These are phyloP conservation scores for Bradypus variegatus DNA, from an alignment of 2,797 vertebrate genomes.

Conservation along the genomic window DNA sequence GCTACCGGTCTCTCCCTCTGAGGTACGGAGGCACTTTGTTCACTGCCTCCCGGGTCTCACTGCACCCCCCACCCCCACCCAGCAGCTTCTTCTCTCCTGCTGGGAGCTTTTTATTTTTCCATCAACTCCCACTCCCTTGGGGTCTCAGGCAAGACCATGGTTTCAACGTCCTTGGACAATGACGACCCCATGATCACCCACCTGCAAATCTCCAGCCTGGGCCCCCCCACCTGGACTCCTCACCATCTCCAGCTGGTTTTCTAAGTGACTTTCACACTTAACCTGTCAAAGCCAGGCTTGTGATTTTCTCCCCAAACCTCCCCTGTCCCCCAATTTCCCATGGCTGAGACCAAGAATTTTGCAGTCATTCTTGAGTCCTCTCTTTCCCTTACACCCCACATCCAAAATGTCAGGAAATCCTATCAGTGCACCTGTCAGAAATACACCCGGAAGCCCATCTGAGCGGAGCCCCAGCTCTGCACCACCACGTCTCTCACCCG, in stretches of 20 bases:
- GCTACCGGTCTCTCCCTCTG: no score
- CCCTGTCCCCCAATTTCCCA: neutral
- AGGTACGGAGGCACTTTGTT: neutral
- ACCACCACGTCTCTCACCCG: neutral
- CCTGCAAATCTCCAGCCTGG: fast-evolving
- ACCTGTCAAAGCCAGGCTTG: neutral
- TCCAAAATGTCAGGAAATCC: neutral
- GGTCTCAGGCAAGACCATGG: neutral
- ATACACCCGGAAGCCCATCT: neutral
- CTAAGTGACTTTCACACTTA: neutral
- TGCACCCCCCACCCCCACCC: neutral
- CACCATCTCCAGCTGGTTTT: fast-evolving
- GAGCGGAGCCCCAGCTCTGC: neutral
- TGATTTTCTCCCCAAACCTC: neutral
- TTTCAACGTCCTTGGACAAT: neutral
- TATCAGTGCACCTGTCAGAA: neutral
- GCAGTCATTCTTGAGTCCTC: neutral
- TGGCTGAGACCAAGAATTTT: neutral
- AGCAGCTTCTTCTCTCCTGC: neutral
- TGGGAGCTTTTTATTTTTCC: no score
- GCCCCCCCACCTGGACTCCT: neutral
- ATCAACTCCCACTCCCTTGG: fast-evolving
- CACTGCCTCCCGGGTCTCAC: neutral
- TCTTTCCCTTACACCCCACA: neutral
- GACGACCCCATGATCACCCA: fast-evolving